Evolutionary conservation across 1,140 invertebrate genomes (phyloP).

Genomic region (Lamellibrachia luymesi): DNA sequence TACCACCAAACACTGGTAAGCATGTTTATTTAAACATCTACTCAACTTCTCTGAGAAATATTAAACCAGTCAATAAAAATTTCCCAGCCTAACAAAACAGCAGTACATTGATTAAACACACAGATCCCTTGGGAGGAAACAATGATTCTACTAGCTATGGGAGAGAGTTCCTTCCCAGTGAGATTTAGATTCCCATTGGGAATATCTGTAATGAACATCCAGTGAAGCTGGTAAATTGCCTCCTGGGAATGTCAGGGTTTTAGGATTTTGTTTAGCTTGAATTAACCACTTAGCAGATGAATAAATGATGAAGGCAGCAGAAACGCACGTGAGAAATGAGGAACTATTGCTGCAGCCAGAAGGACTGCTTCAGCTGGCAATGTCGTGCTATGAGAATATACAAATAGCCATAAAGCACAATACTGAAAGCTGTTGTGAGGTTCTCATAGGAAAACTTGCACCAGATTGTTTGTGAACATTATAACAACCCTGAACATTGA

Average conservation of each 20-base stretch:
- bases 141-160: too few relatives aligned
- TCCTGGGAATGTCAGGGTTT: background rate
- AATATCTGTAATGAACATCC: background rate
- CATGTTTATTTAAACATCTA: too few relatives aligned
- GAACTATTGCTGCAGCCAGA: background rate
- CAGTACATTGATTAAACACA: too few relatives aligned
- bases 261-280: background rate
- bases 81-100: too few relatives aligned
- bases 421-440: too few relatives aligned
- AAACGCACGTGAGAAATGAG: background rate
- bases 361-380: background rate
- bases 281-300: background rate
- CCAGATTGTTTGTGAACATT: background rate
- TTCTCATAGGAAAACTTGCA: background rate
- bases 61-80: too few relatives aligned
- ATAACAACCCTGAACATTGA: background rate
- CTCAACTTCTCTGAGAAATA: too few relatives aligned
- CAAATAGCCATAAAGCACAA: background rate
- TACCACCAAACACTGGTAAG: too few relatives aligned
- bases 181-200: background rate
- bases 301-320: background rate
- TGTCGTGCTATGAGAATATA: background rate
- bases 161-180: background rate
- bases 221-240: background rate
- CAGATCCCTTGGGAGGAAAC: too few relatives aligned